Evolutionary conservation across 2,888 invertebrate genomes (phyloP), one percentile per base, ranked within the genome.

Genomic region (Pimpla rufipes): DNA sequence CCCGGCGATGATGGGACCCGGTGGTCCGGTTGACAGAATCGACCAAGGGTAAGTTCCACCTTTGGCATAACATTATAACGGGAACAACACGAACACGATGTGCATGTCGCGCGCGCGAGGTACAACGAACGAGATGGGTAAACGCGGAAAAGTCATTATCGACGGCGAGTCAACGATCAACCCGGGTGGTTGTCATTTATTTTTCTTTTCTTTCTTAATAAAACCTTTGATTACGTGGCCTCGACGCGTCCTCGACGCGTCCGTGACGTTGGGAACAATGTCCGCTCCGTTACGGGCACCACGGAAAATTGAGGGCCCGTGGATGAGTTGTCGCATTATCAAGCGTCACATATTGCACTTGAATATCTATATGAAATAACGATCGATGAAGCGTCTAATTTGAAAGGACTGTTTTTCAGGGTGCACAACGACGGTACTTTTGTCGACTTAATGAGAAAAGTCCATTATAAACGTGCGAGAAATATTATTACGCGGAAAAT

Each of bases 21-120:
- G 92, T 8, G 97, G 97, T 90, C 97, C 97, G 90, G 97, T 97
- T 90, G 97, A 97, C 93, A 95, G 97, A 94, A 96, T 95, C 93
- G 97, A 96, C 93, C 96, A 96, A 94, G 96, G 96, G 95, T 96
- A 90, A 95, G 96, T 95, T n/a, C 89, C 3, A 40, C 13, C 7
- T 45, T 50, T 23, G 23, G 10, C 8, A 5, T 8, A 23, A 35
- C 35, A 1, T 37, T 21, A 29, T 16, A 23, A 42, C n/a, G n/a
- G n/a, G n/a, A 64, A 42, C 35, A 37, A 74, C 62, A 62, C 62
- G 45, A 59, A 57, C 55, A 66, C 40, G 40, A 45, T 45, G n/a
- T n/a, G 21, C 42, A 66, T 42, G 18, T 42, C 16, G 42, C 13
- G 23, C 13, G 23, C 45, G 23, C 11, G 42, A 23, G 66, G 66